Evolutionary conservation across 2,113 vertebrate genomes (phyloP).

Genomic region (Anoura caudifer): DNA sequence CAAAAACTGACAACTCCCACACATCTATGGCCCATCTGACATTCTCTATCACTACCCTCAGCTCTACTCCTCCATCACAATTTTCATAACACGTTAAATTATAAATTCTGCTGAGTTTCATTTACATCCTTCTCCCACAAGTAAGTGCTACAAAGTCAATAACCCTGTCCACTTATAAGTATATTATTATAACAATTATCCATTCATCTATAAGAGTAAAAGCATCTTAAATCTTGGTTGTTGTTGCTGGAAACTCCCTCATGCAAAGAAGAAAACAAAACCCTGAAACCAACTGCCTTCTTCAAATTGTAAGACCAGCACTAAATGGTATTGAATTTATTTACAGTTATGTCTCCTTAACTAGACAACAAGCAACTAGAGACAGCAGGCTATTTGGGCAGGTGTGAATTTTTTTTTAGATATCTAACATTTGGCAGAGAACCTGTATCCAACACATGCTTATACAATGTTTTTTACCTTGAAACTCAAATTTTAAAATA

Average conservation of each 20-base stretch:
- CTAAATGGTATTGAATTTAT: not conserved
- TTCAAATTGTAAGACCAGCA: not conserved
- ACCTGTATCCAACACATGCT: not conserved
- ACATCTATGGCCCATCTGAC: not conserved
- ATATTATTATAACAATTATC: not conserved
- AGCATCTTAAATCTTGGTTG: not conserved
- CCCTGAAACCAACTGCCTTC: not conserved
- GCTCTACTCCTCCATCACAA: not conserved
- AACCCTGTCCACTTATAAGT: not conserved
- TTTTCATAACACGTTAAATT: not conserved
- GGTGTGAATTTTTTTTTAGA: not conserved
- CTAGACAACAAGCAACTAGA: not conserved
- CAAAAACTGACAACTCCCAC: not conserved
- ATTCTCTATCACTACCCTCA: not conserved
- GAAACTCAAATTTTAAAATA: not conserved
- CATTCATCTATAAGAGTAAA: not conserved
- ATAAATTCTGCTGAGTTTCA: not conserved
- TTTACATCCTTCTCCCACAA: not conserved
- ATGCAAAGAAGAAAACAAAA: not conserved
- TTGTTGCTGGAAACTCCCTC: not conserved
- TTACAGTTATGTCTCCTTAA: not conserved
- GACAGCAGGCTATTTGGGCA: not conserved
- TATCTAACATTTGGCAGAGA: not conserved
- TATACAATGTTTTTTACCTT: not conserved
- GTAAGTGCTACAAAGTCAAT: not conserved